These are phyloP conservation scores for Tenrec ecaudatus DNA, from an alignment of 2,113 vertebrate species.

Conservation along the genomic window DNA sequence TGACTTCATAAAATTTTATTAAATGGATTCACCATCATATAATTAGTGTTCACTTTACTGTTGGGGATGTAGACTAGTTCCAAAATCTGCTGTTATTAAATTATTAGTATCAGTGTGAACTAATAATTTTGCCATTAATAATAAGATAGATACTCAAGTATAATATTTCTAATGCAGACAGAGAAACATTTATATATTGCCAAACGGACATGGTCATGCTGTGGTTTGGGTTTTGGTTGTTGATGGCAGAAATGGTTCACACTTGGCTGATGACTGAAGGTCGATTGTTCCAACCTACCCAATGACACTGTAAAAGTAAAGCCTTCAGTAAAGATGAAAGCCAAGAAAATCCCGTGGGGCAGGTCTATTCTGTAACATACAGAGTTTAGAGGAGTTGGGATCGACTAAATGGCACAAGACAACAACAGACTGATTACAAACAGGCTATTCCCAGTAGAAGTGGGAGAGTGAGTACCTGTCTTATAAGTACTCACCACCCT, in stretches of 20 bases:
- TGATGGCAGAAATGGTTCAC: neutral
- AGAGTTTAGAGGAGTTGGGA: neutral
- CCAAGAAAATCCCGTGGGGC: neutral
- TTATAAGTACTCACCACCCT: neutral
- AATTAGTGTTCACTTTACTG: constrained; percentile 10
- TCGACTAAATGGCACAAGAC: neutral
- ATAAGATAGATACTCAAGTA: constrained; percentile 54
- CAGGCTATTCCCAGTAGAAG: constrained; percentile 23
- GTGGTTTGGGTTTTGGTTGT: too few relatives aligned
- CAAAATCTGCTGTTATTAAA: constrained; percentile 51
- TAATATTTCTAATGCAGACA: constrained; percentile 62
- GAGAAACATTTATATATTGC: constrained; percentile 36
- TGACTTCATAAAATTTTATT: constrained; percentile 51
- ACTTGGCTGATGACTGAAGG: neutral
- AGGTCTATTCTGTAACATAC: neutral
- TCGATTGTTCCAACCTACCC: neutral
- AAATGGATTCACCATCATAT: constrained; percentile 52
- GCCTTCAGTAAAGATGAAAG: neutral
- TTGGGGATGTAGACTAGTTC: constrained; percentile 37
- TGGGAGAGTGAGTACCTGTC: constrained; percentile 14
- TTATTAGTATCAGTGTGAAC: constrained; percentile 54
- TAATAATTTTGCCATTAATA: constrained; percentile 59
- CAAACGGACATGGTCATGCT: constrained; percentile 48
- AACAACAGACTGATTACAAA: neutral
- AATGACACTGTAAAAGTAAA: neutral